Percentiles rank a stretch among this genome's conserved stretches.
phyloP scores from a whole-genome alignment of 2,888 invertebrate genomes.

The Orchesellides sinensis region DNA sequence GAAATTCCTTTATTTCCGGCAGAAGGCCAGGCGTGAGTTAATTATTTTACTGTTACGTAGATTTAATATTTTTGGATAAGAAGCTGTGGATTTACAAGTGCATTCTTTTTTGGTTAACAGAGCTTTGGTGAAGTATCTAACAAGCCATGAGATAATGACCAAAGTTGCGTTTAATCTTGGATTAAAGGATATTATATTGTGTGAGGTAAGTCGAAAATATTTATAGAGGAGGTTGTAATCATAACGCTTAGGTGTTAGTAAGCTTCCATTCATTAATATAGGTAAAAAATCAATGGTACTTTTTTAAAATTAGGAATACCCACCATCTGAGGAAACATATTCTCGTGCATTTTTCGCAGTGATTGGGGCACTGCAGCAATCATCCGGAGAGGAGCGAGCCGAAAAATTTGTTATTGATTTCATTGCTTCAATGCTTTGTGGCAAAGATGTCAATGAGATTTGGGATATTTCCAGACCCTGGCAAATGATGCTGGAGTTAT shows the following conservation, averaged over 20 bases:
- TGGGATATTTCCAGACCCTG: slow-evolving; percentile 91
- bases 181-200: slow-evolving; percentile 88
- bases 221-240: not conserved
- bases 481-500: slow-evolving; percentile 82
- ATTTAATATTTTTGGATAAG: not conserved
- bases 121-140: slow-evolving; percentile 83
- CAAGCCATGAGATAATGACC: slow-evolving; percentile 83
- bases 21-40: slow-evolving; percentile 82
- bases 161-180: slow-evolving; percentile 87
- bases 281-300: too few relatives aligned
- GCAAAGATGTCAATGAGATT: slow-evolving; percentile 89
- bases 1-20: slow-evolving; percentile 86
- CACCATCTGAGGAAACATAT: slow-evolving; percentile 82
- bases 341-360: slow-evolving; percentile 88
- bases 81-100: not conserved
- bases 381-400: slow-evolving; percentile 83
- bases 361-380: slow-evolving; percentile 85
- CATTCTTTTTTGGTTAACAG: too few relatives aligned
- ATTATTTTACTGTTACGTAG: not conserved
- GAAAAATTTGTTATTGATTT: slow-evolving; percentile 91
- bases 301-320: slow-evolving; percentile 85
- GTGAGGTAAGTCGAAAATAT: slow-evolving; percentile 81
- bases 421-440: slow-evolving; percentile 87
- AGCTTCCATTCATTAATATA: too few relatives aligned
- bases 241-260: too few relatives aligned